Base-by-base conservation (phyloP, 2,797 vertebrate genomes). In the Cryptoblepharus egeriae region DNA sequence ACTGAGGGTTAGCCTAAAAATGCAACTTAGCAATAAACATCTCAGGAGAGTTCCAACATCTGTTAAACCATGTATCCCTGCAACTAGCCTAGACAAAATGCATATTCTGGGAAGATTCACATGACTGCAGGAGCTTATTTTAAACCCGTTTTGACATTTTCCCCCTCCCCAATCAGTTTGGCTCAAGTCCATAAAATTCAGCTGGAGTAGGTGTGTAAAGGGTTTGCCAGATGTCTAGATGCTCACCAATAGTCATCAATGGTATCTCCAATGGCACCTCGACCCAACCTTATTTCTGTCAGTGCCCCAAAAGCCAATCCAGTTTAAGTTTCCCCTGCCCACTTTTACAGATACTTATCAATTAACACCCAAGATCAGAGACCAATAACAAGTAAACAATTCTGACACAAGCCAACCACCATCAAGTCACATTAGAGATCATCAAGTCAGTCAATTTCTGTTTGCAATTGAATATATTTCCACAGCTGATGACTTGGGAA, bases 401-500 rank as follows among this genome's bases (percentile, higher is more conserved):
- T 77, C 81, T 11, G 70, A 0, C 0, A 0, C 70, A 68, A 72
- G 71, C 83, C 87, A 86, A 60, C 76, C 28, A 35, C 81, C 85
- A 76, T 1, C 55, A 28, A 70, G 69, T 79, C 84, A 90, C 88
- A 87, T 15, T n/a, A 71, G 49, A 37, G 30, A 87, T 24, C 57
- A 2, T 20, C 58, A 58, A 28, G 1, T 65, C 61, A 58, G 3
- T 5, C 22, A 45, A 28, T 3, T 4, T 6, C n/a, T 49, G 26
- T 58, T 70, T 65, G 45, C 37, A 58, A 65, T 24, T 61, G 65
- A 72, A 63, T 68, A 71, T 12, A 2, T 57, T 82, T 68, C 80
- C 0, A 87, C 82, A 90, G 77, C 79, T 32, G 10, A 85, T 77
- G 64, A 20, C 73, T 79, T 83, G 88, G 80, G 80, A 88, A 71